phyloP scores from a whole-genome alignment of 2,797 vertebrate species.

The Buphagus erythrorhynchus region DNA sequence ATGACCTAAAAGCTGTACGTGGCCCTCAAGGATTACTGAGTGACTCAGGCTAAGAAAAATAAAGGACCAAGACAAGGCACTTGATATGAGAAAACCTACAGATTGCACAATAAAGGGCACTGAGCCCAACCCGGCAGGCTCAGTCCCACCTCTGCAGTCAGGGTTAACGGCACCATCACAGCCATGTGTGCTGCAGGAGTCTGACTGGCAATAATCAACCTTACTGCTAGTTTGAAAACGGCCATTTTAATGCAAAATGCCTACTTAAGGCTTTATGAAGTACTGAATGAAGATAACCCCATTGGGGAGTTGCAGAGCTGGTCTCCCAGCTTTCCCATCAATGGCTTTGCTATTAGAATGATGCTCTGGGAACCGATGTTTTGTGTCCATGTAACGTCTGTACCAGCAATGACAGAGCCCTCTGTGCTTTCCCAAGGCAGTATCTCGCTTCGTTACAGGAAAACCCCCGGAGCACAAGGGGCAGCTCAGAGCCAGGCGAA shows the following conservation, averaged over 20 bases:
- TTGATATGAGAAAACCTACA: rapidly evolving
- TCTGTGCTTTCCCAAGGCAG: not conserved
- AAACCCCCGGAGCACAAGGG: rapidly evolving
- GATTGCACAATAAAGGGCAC: rapidly evolving
- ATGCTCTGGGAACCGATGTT: rapidly evolving
- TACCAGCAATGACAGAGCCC: rapidly evolving
- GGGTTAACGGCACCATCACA: not conserved
- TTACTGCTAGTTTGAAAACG: rapidly evolving
- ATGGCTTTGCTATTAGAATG: rapidly evolving
- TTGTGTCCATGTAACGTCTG: rapidly evolving
- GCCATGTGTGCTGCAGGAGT: rapidly evolving
- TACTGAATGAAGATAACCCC: no score
- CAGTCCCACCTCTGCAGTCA: rapidly evolving
- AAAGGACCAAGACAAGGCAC: not conserved
- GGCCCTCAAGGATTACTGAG: not conserved
- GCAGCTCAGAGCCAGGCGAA: rapidly evolving
- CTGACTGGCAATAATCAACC: rapidly evolving
- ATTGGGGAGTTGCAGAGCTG: rapidly evolving
- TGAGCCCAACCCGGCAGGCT: not conserved
- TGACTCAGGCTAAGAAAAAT: not conserved
- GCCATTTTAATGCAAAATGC: rapidly evolving
- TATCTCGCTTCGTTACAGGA: rapidly evolving
- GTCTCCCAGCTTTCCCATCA: rapidly evolving
- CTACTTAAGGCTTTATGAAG: rapidly evolving
- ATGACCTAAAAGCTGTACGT: not conserved